Evolutionary conservation across 2,113 vertebrate species (phyloP), one percentile per base, ranked within the genome.

Genomic region (Psilopogon haemacephalus): DNA sequence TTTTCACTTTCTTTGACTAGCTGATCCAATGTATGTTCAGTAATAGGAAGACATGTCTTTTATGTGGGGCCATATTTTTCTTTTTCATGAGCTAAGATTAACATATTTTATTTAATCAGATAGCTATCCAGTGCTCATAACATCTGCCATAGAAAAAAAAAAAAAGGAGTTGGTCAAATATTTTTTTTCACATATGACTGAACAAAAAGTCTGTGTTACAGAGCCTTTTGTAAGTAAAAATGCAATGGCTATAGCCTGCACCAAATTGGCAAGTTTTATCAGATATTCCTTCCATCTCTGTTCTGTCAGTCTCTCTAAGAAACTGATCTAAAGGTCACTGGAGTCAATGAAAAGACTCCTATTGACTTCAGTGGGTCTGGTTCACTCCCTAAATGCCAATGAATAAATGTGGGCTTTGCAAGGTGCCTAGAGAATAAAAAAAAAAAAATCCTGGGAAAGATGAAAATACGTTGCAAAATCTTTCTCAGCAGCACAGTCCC

Each of bases 341-440:
- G 74, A 96, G 95, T 95, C 89, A 94, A 93, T 95, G 91, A 85
- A 96, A 84, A 94, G 52, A 44, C 68, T 95, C 65, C 48, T 88
- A 11, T 94, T 89, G 91, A 93, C 89, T 96, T 84, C 82, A 75
- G 52, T 33, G 48, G 83, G 54, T 70, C 89, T 94, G 48, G 68
- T 86, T 95, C 72, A 21, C 60, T 92, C 87, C 75, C 38, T 65
- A 88, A 90, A 93, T 93, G 86, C 81, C 78, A 89, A 52, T 68
- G 87, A 88, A 70, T 95, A 91, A 91, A 92, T 48, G 78, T 92
- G 75, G 68, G 64, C 75, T 91, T 92, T 86, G 68, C 85, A 80
- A 68, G 79, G 77, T 72, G 65, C 84, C 75, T 77, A 32, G 82
- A 94, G 87, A 94, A 95, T 91, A 21, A 23, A 23, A 48, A 48